Conservation (phyloP, 2,888 invertebrate species). For the Amphipyra tragopoginis region DNA sequence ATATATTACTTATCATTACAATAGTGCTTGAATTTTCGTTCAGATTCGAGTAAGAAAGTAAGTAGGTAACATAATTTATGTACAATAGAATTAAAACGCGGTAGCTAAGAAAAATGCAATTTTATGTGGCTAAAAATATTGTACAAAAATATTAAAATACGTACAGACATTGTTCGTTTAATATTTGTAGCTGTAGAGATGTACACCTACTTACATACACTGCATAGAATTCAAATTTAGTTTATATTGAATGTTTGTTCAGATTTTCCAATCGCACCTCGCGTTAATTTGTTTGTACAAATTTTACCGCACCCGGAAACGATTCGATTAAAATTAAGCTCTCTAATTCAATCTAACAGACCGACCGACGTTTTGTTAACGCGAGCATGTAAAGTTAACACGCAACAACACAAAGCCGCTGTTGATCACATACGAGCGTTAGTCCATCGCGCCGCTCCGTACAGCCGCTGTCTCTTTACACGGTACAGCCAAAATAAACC, state of each 20-base stretch:
- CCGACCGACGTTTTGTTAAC: conserved; percentile 61
- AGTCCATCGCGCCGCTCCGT: conserved; percentile 37
- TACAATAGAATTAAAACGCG: background rate
- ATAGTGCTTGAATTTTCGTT: conserved; percentile 7
- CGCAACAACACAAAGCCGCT: conserved; percentile 47
- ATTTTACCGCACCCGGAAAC: conserved; percentile 77
- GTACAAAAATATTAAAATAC: background rate
- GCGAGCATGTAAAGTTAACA: conserved; percentile 60
- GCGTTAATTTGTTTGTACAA: conserved; percentile 84
- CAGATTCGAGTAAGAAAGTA: conserved; percentile 3
- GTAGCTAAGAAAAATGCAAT: background rate
- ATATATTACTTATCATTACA: conserved; percentile 32
- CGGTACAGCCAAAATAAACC: conserved; percentile 57
- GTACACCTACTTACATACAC: conserved; percentile 36
- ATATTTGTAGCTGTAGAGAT: conserved; percentile 30
- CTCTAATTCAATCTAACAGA: conserved; percentile 70
- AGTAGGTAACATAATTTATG: background rate
- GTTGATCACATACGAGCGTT: conserved; percentile 40
- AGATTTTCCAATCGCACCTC: conserved; percentile 83
- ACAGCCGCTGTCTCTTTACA: conserved; percentile 35
- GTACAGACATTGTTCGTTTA: conserved; percentile 20
- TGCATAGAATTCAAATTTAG: conserved; percentile 72
- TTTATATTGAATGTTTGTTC: conserved; percentile 77
- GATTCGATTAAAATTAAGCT: conserved; percentile 81
- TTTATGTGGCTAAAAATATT: background rate